Conservation (phyloP, 2,888 invertebrate species). For the Liodrosophila aerea region DNA sequence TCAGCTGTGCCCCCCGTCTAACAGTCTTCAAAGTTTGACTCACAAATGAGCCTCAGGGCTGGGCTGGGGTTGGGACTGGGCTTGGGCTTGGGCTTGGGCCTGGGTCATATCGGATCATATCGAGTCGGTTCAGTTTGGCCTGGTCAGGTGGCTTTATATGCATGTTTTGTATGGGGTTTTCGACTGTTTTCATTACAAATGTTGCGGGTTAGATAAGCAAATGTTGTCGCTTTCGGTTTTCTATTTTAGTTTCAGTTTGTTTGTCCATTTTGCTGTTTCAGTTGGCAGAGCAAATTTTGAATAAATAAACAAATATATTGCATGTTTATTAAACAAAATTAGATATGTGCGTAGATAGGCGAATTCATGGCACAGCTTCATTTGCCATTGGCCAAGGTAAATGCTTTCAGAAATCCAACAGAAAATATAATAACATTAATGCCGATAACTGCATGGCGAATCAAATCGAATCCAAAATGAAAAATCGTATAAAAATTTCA, state of each 20-base stretch:
- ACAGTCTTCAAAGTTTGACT: slow-evolving; percentile 48
- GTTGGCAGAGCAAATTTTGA: slow-evolving; percentile 35
- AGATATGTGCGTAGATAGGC: slow-evolving; percentile 69
- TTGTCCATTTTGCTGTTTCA: slow-evolving; percentile 22
- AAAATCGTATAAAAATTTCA: slow-evolving; percentile 37
- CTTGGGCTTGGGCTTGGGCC: too few species aligned
- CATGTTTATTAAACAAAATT: slow-evolving; percentile 54
- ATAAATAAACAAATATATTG: slow-evolving; percentile 61
- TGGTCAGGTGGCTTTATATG: slow-evolving; percentile 49
- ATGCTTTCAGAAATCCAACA: slow-evolving; percentile 38
- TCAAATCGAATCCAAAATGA: slow-evolving; percentile 31
- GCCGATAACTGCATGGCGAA: slow-evolving; percentile 45
- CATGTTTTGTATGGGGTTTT: background rate
- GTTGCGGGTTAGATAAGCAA: slow-evolving; percentile 50
- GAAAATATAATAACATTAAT: slow-evolving; percentile 37
- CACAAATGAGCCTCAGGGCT: slow-evolving; percentile 55
- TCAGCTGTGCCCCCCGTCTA: background rate
- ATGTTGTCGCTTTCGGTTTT: slow-evolving; percentile 45
- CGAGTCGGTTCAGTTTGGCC: slow-evolving; percentile 10
- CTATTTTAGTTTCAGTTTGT: slow-evolving; percentile 22
- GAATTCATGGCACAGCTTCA: slow-evolving; percentile 23
- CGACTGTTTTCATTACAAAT: slow-evolving; percentile 43
- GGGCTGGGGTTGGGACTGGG: background rate
- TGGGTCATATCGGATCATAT: background rate
- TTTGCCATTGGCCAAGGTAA: slow-evolving; percentile 61